Conservation (phyloP, 2,797 vertebrate genomes). For the Melopsittacus undulatus region DNA sequence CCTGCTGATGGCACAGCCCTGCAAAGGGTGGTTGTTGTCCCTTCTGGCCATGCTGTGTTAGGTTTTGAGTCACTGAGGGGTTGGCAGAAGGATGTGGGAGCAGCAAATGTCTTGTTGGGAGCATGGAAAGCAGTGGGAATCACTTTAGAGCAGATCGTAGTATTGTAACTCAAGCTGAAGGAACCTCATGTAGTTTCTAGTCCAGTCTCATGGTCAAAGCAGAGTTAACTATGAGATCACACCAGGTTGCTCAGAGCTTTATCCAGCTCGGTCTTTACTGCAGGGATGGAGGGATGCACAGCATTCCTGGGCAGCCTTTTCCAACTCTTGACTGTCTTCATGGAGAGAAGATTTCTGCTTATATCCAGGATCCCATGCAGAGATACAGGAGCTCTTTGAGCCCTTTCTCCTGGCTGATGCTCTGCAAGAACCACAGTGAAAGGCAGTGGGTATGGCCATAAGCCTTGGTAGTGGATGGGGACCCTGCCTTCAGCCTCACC, state of each 20-base stretch:
- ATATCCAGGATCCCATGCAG: not conserved
- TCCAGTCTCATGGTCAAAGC: not conserved
- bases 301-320: not conserved
- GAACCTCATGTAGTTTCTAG: not conserved
- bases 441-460: not conserved
- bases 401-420: not conserved
- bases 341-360: not conserved
- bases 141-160: not conserved
- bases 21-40: not conserved
- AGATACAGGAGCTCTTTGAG: not conserved
- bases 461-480: not conserved
- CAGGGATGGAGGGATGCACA: not conserved
- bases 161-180: not conserved
- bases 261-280: not conserved
- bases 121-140: not conserved
- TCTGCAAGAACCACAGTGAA: not conserved
- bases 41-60: not conserved
- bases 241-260: not conserved
- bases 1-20: not conserved
- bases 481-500: not conserved
- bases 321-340: not conserved
- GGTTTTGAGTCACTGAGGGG: not conserved
- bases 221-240: not conserved
- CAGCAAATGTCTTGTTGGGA: not conserved
- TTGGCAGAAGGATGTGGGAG: not conserved